These are phyloP conservation scores for Pelvicachromis taeniatus DNA, from an alignment of 2,113 vertebrate species.

Conservation along the genomic window DNA sequence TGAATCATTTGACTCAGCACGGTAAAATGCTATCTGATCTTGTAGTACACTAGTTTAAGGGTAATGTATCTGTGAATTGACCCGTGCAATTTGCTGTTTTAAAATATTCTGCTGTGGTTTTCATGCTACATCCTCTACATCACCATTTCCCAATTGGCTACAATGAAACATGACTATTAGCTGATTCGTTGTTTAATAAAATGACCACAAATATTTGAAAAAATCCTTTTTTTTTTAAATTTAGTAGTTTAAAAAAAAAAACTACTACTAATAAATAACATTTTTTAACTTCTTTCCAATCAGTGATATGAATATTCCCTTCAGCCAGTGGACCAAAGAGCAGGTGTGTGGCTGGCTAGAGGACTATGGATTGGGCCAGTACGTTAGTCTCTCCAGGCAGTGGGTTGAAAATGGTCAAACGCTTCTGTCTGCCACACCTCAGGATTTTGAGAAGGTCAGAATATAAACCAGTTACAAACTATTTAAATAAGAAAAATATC, in stretches of 20 bases:
- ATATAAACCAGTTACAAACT: background rate
- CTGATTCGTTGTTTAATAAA: background rate
- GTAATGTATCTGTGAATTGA: background rate
- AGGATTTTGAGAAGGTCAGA: conserved; percentile 94
- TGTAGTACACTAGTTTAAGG: background rate
- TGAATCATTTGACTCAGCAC: conserved; percentile 68
- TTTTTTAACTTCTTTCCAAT: background rate
- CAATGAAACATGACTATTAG: background rate
- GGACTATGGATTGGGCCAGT: conserved; percentile 90
- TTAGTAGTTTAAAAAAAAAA: too few relatives aligned
- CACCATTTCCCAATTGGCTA: background rate
- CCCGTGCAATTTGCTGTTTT: background rate
- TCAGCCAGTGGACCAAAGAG: conserved; percentile 91
- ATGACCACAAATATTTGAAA: background rate
- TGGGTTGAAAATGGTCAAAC: conserved; percentile 94
- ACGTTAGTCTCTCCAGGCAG: conserved; percentile 89
- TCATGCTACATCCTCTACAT: background rate
- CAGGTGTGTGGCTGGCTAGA: conserved; percentile 94
- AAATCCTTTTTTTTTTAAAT: too few relatives aligned
- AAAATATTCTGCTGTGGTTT: background rate
- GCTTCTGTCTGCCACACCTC: conserved; percentile 86
- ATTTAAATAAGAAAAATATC: background rate
- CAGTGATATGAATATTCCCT: conserved; percentile 81
- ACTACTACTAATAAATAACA: background rate
- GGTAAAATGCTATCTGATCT: conserved; percentile 40